A percentile compares a stretch with the other conserved stretches of the same genome.
Evolutionary conservation across 2,888 invertebrate genomes (phyloP).

Genomic region (Leptopilina myrica): DNA sequence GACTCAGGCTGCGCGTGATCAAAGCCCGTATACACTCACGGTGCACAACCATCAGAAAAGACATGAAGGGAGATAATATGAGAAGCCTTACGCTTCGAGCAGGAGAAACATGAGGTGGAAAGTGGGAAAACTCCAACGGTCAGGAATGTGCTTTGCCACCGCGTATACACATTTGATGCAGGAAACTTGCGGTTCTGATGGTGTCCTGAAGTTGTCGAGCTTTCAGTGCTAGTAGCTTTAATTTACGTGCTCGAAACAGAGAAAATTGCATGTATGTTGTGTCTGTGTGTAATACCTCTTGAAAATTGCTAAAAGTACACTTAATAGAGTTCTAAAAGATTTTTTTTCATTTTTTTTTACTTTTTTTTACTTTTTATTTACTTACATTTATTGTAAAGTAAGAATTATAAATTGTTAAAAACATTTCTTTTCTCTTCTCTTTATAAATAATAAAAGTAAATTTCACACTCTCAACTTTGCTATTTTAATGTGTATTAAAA

Average conservation of each 20-base stretch:
- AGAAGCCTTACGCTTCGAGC: slow-evolving; percentile 31
- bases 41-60: slow-evolving; percentile 37
- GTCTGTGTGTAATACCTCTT: not conserved
- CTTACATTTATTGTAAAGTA: too few species aligned
- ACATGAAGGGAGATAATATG: slow-evolving; percentile 45
- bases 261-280: not conserved
- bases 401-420: too few species aligned
- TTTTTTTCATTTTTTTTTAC: too few species aligned
- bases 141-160: slow-evolving; percentile 30
- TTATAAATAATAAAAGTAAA: too few species aligned
- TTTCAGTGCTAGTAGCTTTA: slow-evolving; percentile 16
- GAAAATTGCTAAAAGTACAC: too few species aligned
- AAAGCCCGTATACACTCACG: slow-evolving; percentile 57
- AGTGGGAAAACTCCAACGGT: slow-evolving; percentile 34
- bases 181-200: slow-evolving; percentile 36
- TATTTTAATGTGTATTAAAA: too few species aligned
- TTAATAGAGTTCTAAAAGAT: too few species aligned
- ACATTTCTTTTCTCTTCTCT: too few species aligned
- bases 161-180: slow-evolving; percentile 4
- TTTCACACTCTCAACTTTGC: too few species aligned
- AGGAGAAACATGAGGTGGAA: slow-evolving; percentile 19
- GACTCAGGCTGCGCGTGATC: slow-evolving; percentile 62
- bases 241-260: slow-evolving; percentile 4
- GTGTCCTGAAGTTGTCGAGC: slow-evolving; percentile 25
- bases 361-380: too few species aligned